Evolutionary conservation across 2,797 vertebrate genomes (phyloP).

Genomic region (Xenops minutus): DNA sequence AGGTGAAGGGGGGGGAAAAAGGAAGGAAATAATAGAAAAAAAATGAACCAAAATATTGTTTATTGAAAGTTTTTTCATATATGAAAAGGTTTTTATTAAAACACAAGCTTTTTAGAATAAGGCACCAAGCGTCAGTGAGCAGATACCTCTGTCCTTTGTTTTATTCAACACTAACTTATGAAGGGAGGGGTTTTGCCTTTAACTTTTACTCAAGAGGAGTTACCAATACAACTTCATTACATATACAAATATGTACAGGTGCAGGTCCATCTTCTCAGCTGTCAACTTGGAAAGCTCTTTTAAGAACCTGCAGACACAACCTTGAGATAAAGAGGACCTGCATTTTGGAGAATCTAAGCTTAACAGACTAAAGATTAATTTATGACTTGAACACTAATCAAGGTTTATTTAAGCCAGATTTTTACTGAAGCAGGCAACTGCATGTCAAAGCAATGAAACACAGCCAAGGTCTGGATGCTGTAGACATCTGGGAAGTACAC

Average conservation of each 20-base stretch:
- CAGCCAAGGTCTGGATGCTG: neutral
- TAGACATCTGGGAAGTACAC: neutral
- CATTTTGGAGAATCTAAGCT: neutral
- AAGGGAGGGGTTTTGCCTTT: neutral
- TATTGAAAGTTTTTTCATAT: neutral
- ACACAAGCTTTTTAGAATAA: neutral
- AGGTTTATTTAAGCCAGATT: neutral
- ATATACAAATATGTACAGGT: neutral
- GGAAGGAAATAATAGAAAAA: neutral
- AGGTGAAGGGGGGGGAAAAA: neutral
- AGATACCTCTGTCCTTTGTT: neutral
- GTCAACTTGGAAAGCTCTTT: neutral
- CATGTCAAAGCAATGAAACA: neutral
- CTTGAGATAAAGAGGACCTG: neutral
- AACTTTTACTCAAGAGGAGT: neutral
- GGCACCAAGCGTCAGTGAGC: neutral
- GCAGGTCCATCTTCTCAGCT: neutral
- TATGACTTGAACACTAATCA: neutral
- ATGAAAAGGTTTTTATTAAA: neutral
- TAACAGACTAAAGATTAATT: neutral
- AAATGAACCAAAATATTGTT: neutral
- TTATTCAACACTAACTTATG: neutral
- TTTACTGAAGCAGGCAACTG: neutral
- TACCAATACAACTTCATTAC: neutral
- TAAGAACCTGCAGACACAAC: neutral